Conservation (phyloP, 2,888 invertebrate genomes). For the Encarsia formosa region DNA sequence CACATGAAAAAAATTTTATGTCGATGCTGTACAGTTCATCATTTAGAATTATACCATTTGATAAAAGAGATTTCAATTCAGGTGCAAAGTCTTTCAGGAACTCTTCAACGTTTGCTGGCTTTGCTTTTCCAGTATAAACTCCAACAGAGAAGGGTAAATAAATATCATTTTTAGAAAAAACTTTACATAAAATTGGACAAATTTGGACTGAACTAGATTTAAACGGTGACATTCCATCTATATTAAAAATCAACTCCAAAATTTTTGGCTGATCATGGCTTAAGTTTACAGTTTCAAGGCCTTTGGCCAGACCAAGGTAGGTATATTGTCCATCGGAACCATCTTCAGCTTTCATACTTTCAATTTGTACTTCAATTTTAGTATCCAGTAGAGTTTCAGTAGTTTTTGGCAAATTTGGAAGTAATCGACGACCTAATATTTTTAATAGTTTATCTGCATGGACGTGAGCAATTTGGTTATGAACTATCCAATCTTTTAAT, state of each 20-base stretch:
- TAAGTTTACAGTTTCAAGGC: background rate
- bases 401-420: background rate
- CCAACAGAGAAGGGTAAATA: background rate
- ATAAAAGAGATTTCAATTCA: background rate
- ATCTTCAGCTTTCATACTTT: background rate
- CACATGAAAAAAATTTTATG: background rate
- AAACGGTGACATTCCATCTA: background rate
- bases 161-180: background rate
- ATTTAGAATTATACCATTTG: background rate
- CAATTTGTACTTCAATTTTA: background rate
- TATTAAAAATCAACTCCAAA: slow-evolving; percentile 14
- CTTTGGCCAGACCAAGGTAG: background rate
- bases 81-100: background rate
- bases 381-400: background rate
- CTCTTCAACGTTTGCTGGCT: background rate
- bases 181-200: background rate
- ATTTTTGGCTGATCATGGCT: background rate
- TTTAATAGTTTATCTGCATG: background rate
- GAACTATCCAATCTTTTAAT: background rate
- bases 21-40: background rate
- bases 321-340: background rate
- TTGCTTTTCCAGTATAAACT: background rate
- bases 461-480: background rate
- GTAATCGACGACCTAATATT: background rate
- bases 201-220: background rate